Percentiles rank a stretch among this genome's conserved stretches.
Evolutionary conservation across 2,888 invertebrate genomes (phyloP).

Genomic region (Himalopsyche anomala): DNA sequence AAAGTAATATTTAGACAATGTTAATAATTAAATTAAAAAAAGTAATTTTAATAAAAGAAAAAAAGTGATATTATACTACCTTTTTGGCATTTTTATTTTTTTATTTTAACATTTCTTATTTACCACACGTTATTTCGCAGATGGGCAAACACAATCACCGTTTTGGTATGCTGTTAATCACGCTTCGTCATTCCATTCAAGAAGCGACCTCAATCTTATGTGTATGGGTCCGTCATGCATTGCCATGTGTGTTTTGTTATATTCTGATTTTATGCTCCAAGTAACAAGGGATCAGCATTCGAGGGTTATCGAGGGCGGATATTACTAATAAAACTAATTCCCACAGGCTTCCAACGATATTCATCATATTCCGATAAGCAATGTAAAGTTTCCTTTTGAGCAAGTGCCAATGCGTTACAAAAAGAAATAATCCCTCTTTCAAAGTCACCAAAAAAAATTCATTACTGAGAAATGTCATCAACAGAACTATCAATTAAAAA

Average conservation of each 20-base stretch:
- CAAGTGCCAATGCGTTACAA: neutral
- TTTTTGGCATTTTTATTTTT: slow-evolving; percentile 53
- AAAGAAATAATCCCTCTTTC: neutral
- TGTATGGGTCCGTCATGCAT: slow-evolving; percentile 49
- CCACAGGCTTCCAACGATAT: neutral
- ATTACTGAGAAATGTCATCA: too few relatives aligned
- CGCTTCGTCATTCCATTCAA: slow-evolving; percentile 54
- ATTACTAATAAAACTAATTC: slow-evolving; percentile 9
- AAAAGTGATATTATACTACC: slow-evolving; percentile 62
- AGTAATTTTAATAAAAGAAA: slow-evolving; percentile 53
- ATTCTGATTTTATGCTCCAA: slow-evolving; percentile 33
- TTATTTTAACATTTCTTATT: slow-evolving; percentile 46
- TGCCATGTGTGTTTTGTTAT: slow-evolving; percentile 49
- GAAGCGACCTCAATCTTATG: slow-evolving; percentile 57
- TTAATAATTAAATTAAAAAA: slow-evolving; percentile 40
- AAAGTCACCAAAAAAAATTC: too few relatives aligned
- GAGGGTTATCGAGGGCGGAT: slow-evolving; percentile 22
- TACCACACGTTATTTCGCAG: slow-evolving; percentile 39
- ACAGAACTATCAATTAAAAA: too few relatives aligned
- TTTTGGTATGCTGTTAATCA: slow-evolving; percentile 63
- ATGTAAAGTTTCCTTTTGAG: neutral
- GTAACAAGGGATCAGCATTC: slow-evolving; percentile 53
- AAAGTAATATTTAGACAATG: slow-evolving; percentile 47
- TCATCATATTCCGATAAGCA: neutral
- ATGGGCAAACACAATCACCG: slow-evolving; percentile 51